phyloP scores from a whole-genome alignment of 2,888 invertebrate genomes.

The Drosophila infuscata region DNA sequence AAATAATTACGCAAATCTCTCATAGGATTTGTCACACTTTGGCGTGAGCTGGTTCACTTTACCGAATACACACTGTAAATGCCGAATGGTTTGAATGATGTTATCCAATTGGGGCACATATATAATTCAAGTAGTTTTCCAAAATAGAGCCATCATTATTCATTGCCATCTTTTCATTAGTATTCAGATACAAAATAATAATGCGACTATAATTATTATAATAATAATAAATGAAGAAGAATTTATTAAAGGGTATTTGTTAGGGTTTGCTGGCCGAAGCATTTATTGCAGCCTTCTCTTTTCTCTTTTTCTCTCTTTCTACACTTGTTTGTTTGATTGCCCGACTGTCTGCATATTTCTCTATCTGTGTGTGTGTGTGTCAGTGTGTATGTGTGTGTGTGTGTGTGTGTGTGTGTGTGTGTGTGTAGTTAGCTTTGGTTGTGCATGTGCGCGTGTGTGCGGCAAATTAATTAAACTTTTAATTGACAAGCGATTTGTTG shows the following conservation, averaged over 20 bases:
- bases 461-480: slow-evolving; percentile 73
- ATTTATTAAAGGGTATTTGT: slow-evolving; percentile 6
- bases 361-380: slow-evolving; percentile 11
- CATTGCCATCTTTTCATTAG: neutral
- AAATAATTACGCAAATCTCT: slow-evolving; percentile 79
- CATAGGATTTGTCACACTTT: slow-evolving; percentile 72
- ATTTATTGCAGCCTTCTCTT: neutral
- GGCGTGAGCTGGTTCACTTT: slow-evolving; percentile 38
- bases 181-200: neutral
- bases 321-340: slow-evolving; percentile 48
- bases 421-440: slow-evolving; percentile 19
- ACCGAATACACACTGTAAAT: slow-evolving; percentile 10
- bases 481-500: slow-evolving; percentile 70
- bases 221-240: neutral
- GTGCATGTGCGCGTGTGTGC: slow-evolving; percentile 24
- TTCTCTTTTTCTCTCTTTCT: slow-evolving; percentile 13
- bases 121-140: neutral
- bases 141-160: too few species aligned
- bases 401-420: slow-evolving; percentile 20
- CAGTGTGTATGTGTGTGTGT: slow-evolving; percentile 17
- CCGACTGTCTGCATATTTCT: slow-evolving; percentile 20
- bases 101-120: neutral
- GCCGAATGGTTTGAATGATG: slow-evolving; percentile 6
- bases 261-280: neutral
- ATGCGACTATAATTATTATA: neutral